Conservation (phyloP, 1,140 invertebrate species). For the Spodoptera litura region DNA sequence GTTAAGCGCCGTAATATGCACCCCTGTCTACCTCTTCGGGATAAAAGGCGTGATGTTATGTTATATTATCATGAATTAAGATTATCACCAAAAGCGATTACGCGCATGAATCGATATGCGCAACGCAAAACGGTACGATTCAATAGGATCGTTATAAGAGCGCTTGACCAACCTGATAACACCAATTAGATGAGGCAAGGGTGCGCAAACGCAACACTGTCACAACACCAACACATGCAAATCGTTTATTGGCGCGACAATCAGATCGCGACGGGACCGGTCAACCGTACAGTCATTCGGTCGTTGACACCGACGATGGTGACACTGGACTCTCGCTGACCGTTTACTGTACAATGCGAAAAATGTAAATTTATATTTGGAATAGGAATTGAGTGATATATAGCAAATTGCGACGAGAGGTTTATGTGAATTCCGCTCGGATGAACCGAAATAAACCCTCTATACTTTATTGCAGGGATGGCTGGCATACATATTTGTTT, state of each 20-base stretch:
- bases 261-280: slow-evolving; percentile 80
- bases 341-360: slow-evolving; percentile 4
- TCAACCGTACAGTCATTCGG: slow-evolving; percentile 73
- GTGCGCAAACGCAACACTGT: slow-evolving; percentile 65
- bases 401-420: not conserved
- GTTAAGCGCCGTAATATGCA: too few species aligned
- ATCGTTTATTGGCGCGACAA: slow-evolving; percentile 80
- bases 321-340: slow-evolving; percentile 53
- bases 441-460: not conserved
- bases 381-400: not conserved
- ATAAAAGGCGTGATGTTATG: too few species aligned
- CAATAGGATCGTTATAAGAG: slow-evolving; percentile 39
- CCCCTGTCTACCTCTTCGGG: too few species aligned
- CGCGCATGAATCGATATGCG: not conserved
- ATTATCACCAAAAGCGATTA: not conserved
- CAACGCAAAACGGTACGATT: not conserved
- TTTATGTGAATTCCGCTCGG: not conserved
- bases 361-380: not conserved
- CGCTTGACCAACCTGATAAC: slow-evolving; percentile 55
- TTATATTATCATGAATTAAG: too few species aligned
- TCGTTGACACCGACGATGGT: slow-evolving; percentile 64
- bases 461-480: not conserved
- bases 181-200: slow-evolving; percentile 62
- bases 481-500: not conserved
- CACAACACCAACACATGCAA: slow-evolving; percentile 73